A percentile compares a stretch with the other conserved stretches of the same genome.
phyloP scores from a whole-genome alignment of 1,140 invertebrate genomes.

The Rhyzopertha dominica region DNA sequence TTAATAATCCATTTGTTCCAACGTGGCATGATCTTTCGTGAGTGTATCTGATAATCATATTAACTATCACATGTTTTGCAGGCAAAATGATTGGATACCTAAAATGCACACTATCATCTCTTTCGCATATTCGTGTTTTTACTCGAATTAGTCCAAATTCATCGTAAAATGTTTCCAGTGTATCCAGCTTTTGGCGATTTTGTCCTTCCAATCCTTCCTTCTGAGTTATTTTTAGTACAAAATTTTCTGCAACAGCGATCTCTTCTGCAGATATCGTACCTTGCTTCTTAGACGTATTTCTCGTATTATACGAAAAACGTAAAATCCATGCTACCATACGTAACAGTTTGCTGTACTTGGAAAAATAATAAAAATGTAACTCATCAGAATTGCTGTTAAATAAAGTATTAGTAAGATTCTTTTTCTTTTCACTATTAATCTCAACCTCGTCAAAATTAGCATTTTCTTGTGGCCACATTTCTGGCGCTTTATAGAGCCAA shows the following conservation, averaged over 20 bases:
- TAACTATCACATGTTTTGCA: slow-evolving; percentile 21
- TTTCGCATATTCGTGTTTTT: slow-evolving; percentile 26
- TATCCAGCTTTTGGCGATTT: slow-evolving; percentile 15
- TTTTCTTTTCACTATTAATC: slow-evolving; percentile 19
- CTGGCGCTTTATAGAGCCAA: slow-evolving; percentile 26
- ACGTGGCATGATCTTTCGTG: slow-evolving; percentile 28
- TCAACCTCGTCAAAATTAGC: slow-evolving; percentile 14
- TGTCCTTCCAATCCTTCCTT: neutral
- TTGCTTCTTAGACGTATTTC: slow-evolving; percentile 14
- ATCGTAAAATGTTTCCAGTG: slow-evolving; percentile 20
- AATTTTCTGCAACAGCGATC: slow-evolving; percentile 24
- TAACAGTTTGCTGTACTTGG: slow-evolving; percentile 31
- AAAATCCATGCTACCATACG: slow-evolving; percentile 29
- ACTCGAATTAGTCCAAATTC: slow-evolving; percentile 30
- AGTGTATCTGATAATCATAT: slow-evolving; percentile 22
- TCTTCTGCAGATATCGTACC: slow-evolving; percentile 22
- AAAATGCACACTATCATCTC: slow-evolving; percentile 24
- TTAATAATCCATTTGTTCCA: slow-evolving; percentile 22
- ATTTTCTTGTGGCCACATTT: slow-evolving; percentile 24
- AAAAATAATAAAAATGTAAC: slow-evolving; percentile 19
- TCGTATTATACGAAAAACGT: slow-evolving; percentile 31
- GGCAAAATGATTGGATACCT: slow-evolving; percentile 33
- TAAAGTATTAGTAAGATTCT: slow-evolving; percentile 6
- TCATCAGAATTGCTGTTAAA: neutral
- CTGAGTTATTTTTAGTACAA: slow-evolving; percentile 24